These are phyloP conservation scores for Oxygymnocypris stewartii DNA, from an alignment of 2,113 vertebrate species.

Conservation along the genomic window DNA sequence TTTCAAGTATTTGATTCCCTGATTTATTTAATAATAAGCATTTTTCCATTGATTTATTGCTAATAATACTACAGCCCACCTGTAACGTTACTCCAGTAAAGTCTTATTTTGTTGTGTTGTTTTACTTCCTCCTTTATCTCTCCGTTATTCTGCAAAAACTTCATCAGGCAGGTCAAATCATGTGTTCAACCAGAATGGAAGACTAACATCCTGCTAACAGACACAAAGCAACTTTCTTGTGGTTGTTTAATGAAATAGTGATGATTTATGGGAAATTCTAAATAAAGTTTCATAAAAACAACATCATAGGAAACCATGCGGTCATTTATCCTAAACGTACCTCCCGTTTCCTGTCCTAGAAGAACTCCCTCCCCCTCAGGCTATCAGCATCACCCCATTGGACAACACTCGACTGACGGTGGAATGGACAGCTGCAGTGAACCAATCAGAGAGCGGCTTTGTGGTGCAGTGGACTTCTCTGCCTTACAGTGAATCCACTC, in stretches of 20 bases:
- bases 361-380: slow-evolving; percentile 52
- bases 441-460: slow-evolving; percentile 54
- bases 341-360: slow-evolving; percentile 44
- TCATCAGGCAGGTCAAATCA: too few relatives aligned
- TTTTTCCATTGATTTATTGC: too few relatives aligned
- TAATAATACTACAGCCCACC: too few relatives aligned
- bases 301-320: neutral
- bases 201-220: neutral
- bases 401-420: slow-evolving; percentile 60
- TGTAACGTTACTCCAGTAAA: too few relatives aligned
- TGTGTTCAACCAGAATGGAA: too few relatives aligned
- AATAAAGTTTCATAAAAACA: slow-evolving; percentile 33
- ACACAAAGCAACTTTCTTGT: neutral
- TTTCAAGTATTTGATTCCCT: neutral
- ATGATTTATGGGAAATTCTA: neutral
- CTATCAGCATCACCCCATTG: slow-evolving; percentile 48
- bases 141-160: too few relatives aligned
- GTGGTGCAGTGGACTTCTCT: slow-evolving; percentile 70
- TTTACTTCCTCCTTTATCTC: too few relatives aligned
- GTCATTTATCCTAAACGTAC: neutral
- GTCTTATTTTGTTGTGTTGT: too few relatives aligned
- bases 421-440: slow-evolving; percentile 55
- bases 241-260: neutral
- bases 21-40: neutral
- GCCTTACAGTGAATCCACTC: slow-evolving; percentile 14